Evolutionary conservation across 1,140 invertebrate species (phyloP).

Genomic region (Eumaeus atala): DNA sequence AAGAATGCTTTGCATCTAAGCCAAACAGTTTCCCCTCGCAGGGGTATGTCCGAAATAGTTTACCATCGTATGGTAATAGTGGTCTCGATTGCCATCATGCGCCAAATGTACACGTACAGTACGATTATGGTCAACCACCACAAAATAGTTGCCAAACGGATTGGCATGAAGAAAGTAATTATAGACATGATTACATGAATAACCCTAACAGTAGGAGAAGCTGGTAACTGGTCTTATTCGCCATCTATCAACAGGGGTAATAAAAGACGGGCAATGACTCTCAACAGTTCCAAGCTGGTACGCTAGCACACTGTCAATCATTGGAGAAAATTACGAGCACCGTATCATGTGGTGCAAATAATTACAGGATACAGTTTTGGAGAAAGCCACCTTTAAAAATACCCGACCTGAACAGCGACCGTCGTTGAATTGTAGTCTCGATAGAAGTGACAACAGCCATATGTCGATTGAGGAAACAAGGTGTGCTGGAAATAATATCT

Average conservation of each 20-base stretch:
- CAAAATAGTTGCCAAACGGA: slow-evolving; percentile 7
- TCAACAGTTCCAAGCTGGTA: slow-evolving; percentile 21
- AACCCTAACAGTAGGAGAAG: not conserved
- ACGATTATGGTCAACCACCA: slow-evolving; percentile 11
- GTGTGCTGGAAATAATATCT: slow-evolving; percentile 15
- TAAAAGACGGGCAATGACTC: slow-evolving; percentile 22
- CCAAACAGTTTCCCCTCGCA: slow-evolving; percentile 16
- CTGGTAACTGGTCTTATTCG: not conserved
- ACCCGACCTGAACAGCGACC: slow-evolving; percentile 13
- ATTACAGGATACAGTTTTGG: slow-evolving; percentile 31
- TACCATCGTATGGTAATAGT: slow-evolving; percentile 16
- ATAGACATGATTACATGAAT: not conserved
- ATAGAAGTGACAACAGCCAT: slow-evolving; percentile 19
- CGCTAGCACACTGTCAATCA: slow-evolving; percentile 9
- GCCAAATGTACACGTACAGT: not conserved
- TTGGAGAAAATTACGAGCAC: slow-evolving; percentile 24
- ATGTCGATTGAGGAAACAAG: slow-evolving; percentile 16
- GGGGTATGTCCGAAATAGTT: slow-evolving; percentile 11
- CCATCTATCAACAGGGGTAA: not conserved
- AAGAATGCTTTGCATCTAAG: not conserved
- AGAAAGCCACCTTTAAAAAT: slow-evolving; percentile 22
- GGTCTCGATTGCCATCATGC: not conserved
- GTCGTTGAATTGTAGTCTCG: slow-evolving; percentile 5
- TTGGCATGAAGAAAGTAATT: not conserved
- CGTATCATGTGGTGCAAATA: slow-evolving; percentile 22